Base-by-base conservation (phyloP, 1,140 invertebrate species). In the Trichonephila inaurata region DNA sequence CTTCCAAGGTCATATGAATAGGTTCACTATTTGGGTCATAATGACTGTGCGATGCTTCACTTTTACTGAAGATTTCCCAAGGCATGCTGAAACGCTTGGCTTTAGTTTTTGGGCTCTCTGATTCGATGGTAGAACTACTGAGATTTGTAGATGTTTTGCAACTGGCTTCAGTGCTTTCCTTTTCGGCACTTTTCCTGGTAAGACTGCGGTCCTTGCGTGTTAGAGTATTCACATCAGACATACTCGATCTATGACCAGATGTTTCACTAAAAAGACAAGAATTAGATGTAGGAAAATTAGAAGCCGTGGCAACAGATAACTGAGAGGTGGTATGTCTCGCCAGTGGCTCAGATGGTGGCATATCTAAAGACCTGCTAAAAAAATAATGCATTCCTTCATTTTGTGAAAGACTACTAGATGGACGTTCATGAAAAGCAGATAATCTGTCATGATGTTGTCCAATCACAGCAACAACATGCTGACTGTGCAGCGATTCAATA, bases 1-100 rank as follows among this genome's bases (percentile, higher is more conserved):
- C 98, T 94, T 98, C 97, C 28, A 98, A 95, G 16, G 98, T 98
- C 97, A 98, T 97, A 95, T 98, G 98, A 91, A 98, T 97, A 1
- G 98, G 98, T 95, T 98, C 98, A 64, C 86, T 88, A 28, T 94
- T 88, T 12, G 86, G 83, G 64, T 95, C 83, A 33, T 93, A 69
- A 61, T 69, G 91, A 90, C 58, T 82, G 18, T 72, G 89, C 1
- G 61, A 88, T 24, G 93, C 91, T 60, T 92, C 94, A 62, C 51
- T 85, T 58, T 91, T 91, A 40, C 88, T 86, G 24, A 93, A 94
- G 12, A 94, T 66, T 21, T 93, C 94, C 92, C 92, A 94, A 66
- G 94, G 90, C 94, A 93, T 92, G 58, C 91, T 90, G 64, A 90
- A 87, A 16, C 91, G 91, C 16, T 93, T 94, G 21, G 92, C 28